These are phyloP conservation scores for Hirtodrosophila cameraria DNA, from an alignment of 2,888 invertebrate genomes.

Conservation along the genomic window DNA sequence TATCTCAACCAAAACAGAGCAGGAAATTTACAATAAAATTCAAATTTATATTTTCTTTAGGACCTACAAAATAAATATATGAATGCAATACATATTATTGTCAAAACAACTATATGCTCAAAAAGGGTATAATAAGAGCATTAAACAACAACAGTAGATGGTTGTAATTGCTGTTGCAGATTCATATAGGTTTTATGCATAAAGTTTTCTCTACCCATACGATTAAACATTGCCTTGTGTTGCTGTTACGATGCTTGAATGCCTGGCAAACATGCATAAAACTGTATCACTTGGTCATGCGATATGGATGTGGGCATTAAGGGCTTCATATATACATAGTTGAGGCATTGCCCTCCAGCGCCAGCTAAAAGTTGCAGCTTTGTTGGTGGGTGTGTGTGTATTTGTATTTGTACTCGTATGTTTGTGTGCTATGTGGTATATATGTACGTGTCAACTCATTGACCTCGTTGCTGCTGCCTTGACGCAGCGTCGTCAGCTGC, in stretches of 20 bases:
- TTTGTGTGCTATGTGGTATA: no score
- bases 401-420: slow-evolving; percentile 10
- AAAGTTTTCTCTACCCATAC: neutral
- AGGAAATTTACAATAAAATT: no score
- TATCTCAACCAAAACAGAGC: no score
- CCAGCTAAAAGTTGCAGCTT: slow-evolving; percentile 39
- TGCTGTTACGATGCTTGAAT: slow-evolving; percentile 40
- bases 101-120: no score
- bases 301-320: slow-evolving; percentile 15
- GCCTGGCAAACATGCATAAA: slow-evolving; percentile 63
- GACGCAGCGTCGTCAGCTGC: slow-evolving; percentile 3
- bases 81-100: no score
- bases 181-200: neutral
- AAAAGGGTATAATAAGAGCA: neutral
- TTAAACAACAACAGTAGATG: slow-evolving; percentile 8
- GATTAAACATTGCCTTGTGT: slow-evolving; percentile 54
- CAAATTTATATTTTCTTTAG: no score
- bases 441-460: slow-evolving; percentile 75
- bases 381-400: slow-evolving; percentile 10
- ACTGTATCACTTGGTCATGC: slow-evolving; percentile 63
- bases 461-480: slow-evolving; percentile 61
- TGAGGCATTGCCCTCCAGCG: slow-evolving; percentile 58
- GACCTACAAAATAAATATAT: no score
- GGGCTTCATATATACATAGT: slow-evolving; percentile 24
- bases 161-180: slow-evolving; percentile 4